Evolutionary conservation across 2,888 invertebrate genomes (phyloP), one percentile per base, ranked within the genome.

Genomic region (Lottia scabra): DNA sequence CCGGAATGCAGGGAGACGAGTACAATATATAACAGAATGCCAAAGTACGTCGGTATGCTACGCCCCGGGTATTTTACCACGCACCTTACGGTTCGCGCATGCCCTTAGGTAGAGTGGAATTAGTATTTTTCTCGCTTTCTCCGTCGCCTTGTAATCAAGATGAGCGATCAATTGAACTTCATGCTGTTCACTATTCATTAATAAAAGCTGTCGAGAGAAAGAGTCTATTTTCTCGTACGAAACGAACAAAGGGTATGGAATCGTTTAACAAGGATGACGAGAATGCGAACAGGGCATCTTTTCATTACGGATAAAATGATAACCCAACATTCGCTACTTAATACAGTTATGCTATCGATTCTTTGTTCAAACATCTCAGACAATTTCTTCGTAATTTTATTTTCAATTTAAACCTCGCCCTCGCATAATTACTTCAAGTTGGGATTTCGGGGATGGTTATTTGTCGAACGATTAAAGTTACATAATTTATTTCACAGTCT

Each of bases 141-240:
- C 56, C 19, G 23, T 56, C 19, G 56, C 2, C 13, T 56, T 19
- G 23, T 56, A 56, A 56, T 56, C 56, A 56, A 56, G 56, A 56
- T 56, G 56, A 23, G 23, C 56, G 56, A 56, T 56, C 56, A 56
- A 56, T 56, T 56, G 56, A 23, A 56, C 38, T 56, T 56, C 56
- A 19, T 56, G 56, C 56, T 56, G 56, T 23, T 56, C 19, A 56
- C 56, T 19, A 56, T 56, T 56, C 56, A 56, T 56, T 56, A 56
- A 56, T 56, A 56, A 56, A 56, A 56, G 56, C 56, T 19, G 12
- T 13, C 56, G 12, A 56, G 13, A 56, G 56, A 56, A 23, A 56
- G 56, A 23, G 56, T 56, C 56, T 56, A 56, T 56, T 56, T 56
- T 56, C 56, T 10, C 13, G 56, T 23, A 56, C 10, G 23, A 4